Evolutionary conservation across 2,113 vertebrate genomes (phyloP).

Genomic region (Forbesichthys agassizii): DNA sequence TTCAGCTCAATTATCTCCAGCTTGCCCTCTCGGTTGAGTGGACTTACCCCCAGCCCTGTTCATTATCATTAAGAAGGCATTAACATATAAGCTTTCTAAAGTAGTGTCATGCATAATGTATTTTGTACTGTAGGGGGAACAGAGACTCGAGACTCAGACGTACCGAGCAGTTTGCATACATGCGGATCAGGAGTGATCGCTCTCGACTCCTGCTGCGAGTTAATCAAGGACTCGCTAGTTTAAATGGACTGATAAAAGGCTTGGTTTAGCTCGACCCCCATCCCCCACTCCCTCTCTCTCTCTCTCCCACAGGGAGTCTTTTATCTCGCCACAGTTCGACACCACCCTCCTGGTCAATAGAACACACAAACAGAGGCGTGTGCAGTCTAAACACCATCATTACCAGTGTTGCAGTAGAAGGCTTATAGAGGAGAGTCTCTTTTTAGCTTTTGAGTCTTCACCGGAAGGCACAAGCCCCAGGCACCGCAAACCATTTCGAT

Average conservation of each 20-base stretch:
- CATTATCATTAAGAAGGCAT: conserved; percentile 28
- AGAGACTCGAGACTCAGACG: conserved; percentile 3
- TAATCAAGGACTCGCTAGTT: conserved; percentile 9
- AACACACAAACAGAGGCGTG: not conserved
- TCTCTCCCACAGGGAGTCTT: conserved; percentile 2
- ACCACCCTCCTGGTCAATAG: not conserved
- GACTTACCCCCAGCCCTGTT: conserved; percentile 32
- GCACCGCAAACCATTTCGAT: too few species aligned
- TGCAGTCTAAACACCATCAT: not conserved
- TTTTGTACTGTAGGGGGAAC: not conserved
- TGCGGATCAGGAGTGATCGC: not conserved
- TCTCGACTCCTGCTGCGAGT: not conserved
- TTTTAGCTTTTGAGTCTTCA: not conserved
- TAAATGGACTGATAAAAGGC: conserved; percentile 9
- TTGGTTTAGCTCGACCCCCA: not conserved
- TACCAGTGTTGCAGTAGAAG: not conserved
- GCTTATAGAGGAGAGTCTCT: not conserved
- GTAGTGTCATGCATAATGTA: conserved; percentile 3
- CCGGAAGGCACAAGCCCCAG: too few species aligned
- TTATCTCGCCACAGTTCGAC: not conserved
- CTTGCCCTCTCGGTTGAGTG: conserved; percentile 18
- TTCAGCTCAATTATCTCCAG: conserved; percentile 28
- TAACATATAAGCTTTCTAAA: conserved; percentile 26
- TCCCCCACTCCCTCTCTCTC: conserved; percentile 1
- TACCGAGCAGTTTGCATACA: not conserved